Evolutionary conservation across 2,888 invertebrate genomes (phyloP), one percentile per base, ranked within the genome.

Genomic region (Ormyrus nitidulus): DNA sequence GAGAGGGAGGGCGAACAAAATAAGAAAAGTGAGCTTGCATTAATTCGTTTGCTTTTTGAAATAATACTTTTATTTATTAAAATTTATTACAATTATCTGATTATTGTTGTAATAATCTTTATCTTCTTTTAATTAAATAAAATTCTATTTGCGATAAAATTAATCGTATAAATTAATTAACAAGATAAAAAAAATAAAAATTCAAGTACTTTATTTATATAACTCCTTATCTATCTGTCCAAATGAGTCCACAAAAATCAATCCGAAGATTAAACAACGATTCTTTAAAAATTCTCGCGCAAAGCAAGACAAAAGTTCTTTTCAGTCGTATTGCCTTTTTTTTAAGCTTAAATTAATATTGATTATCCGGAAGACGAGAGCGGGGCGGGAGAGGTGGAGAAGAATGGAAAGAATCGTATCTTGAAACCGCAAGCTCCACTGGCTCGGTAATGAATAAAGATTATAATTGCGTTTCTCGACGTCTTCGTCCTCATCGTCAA

Each of bases 381-480:
- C 62, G 8, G 9, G 34, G 58, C 7, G 46, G 19, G 53, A 69
- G 71, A 71, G 72, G 19, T 48, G 54, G 56, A 73, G 72, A 68
- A 79, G 71, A 81, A 70, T 69, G 83, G 72, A 88, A 88, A 90
- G 89, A 90, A 90, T 90, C 89, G 86, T 90, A 90, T 90, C 90
- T 90, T 85, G 82, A 86, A 86, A 88, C 89, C 89, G 86, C 90
- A 90, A 90, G 88, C 89, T 85, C 84, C 83, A 84, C 82, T 84
- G 81, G 81, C 81, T 83, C 77, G 85, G 86, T 90, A 90, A 90
- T 90, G 90, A 90, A 90, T 90, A 89, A 90, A 90, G 89, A 90
- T 90, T 90, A 90, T 90, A 90, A 90, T 90, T 90, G 89, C 89
- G 88, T 88, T 89, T 87, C 87, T 87, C 88, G 85, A 84, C 85